Conservation (phyloP, 2,113 vertebrate genomes). For the Chinchilla lanigera region DNA sequence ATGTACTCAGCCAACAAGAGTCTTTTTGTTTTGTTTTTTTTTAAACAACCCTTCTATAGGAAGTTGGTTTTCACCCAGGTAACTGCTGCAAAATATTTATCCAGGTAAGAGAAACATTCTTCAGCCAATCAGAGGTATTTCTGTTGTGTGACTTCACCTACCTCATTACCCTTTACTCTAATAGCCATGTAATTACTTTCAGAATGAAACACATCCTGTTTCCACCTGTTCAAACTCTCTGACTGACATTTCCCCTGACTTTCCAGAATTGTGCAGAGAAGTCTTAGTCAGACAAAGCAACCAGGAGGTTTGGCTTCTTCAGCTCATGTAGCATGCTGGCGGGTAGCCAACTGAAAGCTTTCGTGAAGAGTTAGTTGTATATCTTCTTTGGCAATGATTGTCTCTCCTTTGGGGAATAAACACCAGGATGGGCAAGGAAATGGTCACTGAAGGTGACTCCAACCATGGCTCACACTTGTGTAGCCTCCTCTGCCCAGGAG, state of each 20-base stretch:
- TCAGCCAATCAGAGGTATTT: conserved; percentile 24
- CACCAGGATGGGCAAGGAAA: not conserved
- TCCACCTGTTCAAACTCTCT: conserved; percentile 59
- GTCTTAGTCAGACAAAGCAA: not conserved
- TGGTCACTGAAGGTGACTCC: not conserved
- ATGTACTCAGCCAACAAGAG: conserved; percentile 45
- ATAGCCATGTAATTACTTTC: conserved; percentile 39
- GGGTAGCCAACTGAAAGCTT: not conserved
- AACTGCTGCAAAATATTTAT: conserved; percentile 77
- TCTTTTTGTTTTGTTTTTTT: conserved; percentile 55
- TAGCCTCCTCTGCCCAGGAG: not conserved
- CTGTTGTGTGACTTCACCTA: conserved; percentile 53
- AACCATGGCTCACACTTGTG: not conserved
- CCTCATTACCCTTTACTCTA: conserved; percentile 60
- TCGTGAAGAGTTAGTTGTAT: not conserved
- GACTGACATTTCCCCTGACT: conserved; percentile 25
- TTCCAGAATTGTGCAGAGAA: not conserved
- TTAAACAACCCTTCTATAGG: conserved; percentile 61
- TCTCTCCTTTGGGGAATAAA: not conserved
- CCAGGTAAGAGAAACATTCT: conserved; percentile 57
- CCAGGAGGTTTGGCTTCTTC: not conserved
- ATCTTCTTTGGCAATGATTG: not conserved
- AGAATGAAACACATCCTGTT: conserved; percentile 61
- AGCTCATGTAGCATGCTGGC: not conserved
- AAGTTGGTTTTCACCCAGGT: conserved; percentile 73